These are phyloP conservation scores for Fopius arisanus DNA, from an alignment of 1,140 invertebrate genomes.

Conservation along the genomic window DNA sequence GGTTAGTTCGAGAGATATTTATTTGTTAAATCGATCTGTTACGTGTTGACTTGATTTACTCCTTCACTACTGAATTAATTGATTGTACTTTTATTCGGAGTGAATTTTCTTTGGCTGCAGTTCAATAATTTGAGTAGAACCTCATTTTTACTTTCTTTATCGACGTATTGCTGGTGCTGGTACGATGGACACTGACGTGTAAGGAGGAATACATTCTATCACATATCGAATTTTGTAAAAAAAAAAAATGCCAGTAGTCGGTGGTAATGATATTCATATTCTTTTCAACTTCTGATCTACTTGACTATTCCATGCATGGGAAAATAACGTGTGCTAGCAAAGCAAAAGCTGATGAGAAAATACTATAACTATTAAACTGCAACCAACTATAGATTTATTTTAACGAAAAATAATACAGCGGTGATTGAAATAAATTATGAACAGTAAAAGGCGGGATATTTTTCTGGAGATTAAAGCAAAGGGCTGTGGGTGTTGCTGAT, in stretches of 20 bases:
- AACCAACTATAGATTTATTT: slow-evolving; percentile 29
- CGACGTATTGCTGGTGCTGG: too few relatives aligned
- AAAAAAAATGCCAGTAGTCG: not conserved
- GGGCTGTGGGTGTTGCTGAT: not conserved
- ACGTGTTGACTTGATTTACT: too few relatives aligned
- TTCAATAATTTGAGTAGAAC: slow-evolving; percentile 34
- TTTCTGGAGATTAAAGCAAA: not conserved
- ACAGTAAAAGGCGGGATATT: not conserved
- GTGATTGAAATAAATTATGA: not conserved
- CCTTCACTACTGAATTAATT: too few relatives aligned
- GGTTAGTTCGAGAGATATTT: too few relatives aligned
- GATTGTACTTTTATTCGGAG: slow-evolving; percentile 2
- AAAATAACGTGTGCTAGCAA: not conserved
- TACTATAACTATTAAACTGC: slow-evolving; percentile 28
- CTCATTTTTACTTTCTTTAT: not conserved
- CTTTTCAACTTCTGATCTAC: too few relatives aligned
- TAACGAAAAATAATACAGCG: not conserved
- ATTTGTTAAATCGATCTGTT: too few relatives aligned
- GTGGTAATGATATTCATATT: too few relatives aligned
- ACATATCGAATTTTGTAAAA: not conserved
- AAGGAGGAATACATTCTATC: not conserved
- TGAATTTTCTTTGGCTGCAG: slow-evolving; percentile 32
- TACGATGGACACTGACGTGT: not conserved
- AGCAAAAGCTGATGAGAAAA: not conserved
- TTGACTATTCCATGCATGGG: too few relatives aligned